A percentile compares a stretch with the other conserved stretches of the same genome.
Evolutionary conservation across 2,113 vertebrate genomes (phyloP).

Genomic region (Callopanchax toddi): DNA sequence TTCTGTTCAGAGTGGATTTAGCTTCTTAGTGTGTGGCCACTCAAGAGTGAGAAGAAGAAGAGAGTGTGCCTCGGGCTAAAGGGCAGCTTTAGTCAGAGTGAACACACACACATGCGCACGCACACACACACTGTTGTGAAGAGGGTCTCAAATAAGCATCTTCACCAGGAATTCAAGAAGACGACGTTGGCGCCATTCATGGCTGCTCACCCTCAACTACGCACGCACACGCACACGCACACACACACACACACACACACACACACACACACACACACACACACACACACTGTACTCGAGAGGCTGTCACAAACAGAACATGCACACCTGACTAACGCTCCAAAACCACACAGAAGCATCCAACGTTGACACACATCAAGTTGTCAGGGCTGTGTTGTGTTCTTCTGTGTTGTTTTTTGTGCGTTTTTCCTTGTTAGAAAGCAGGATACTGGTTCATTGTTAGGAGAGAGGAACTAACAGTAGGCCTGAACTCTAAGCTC

Average conservation of each 20-base stretch:
- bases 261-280: background rate
- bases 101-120: conserved; percentile 46
- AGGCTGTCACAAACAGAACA: conserved; percentile 36
- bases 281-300: conserved; percentile 21
- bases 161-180: conserved; percentile 70
- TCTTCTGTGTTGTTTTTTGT: conserved; percentile 71
- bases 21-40: conserved; percentile 75
- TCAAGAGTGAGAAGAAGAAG: conserved; percentile 73
- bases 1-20: conserved; percentile 52
- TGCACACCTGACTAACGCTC: conserved; percentile 38
- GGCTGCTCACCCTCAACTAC: conserved; percentile 60
- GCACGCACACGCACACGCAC: conserved; percentile 32
- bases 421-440: conserved; percentile 84
- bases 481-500: conserved; percentile 86
- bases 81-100: conserved; percentile 73
- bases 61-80: conserved; percentile 74
- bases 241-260: conserved; percentile 9
- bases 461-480: conserved; percentile 73
- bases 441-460: conserved; percentile 89
- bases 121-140: conserved; percentile 47
- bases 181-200: conserved; percentile 54
- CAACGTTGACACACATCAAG: conserved; percentile 17
- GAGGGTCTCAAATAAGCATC: conserved; percentile 73
- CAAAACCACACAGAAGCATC: conserved; percentile 44
- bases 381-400: conserved; percentile 9